Base-by-base conservation (phyloP, 2,797 vertebrate species). In the Gymnothorax reevesii region DNA sequence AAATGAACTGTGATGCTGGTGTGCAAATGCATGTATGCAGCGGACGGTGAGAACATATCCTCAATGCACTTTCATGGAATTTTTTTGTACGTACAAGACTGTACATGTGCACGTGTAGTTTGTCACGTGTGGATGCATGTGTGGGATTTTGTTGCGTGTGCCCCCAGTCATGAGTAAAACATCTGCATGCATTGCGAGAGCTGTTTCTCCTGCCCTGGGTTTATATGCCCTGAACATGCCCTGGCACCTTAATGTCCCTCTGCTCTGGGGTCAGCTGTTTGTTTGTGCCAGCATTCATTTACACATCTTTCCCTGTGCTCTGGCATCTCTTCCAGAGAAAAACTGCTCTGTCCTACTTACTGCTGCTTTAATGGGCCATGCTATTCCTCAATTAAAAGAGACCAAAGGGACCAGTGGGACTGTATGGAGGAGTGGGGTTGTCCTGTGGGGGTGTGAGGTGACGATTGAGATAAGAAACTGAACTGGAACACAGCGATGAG, bases 381-480 rank as follows among this genome's bases (percentile, higher is more conserved):
- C 54, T 83, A 13, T 27, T 59, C 80, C 57, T 57, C 80, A 59
- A 80, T 80, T 80, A 80, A n/a, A 22, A 80, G 49, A 80, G 49
- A 25, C 75, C 17, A 52, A 22, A 22, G 71, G 15, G 77, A 52
- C 20, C 77, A 22, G 20, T 17, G 73, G 52, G 52, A 80, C 20
- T 80, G 17, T 17, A 10, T 20, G 33, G 15, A 73, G 22, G 71
- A 79, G 75, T 20, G 52, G 77, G 77, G 20, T 62, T 8, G 73
- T 86, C 59, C 57, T 49, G 59, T 60, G 49, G 42, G 55, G 57
- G 49, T 4, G 84, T 6, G 69, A 33, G 55, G 54, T 8, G 17
- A 57, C 17, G 33, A 57, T 20, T 85, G 20, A 52, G 71, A 49
- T 20, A 20, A 54, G 17, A 7, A 27, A 80, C 77, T 54, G 52